A percentile compares a stretch with the other conserved stretches of the same genome.
These are phyloP conservation scores for Calyptommatus sinebrachiatus DNA, from an alignment of 2,113 vertebrate genomes.

Conservation along the genomic window DNA sequence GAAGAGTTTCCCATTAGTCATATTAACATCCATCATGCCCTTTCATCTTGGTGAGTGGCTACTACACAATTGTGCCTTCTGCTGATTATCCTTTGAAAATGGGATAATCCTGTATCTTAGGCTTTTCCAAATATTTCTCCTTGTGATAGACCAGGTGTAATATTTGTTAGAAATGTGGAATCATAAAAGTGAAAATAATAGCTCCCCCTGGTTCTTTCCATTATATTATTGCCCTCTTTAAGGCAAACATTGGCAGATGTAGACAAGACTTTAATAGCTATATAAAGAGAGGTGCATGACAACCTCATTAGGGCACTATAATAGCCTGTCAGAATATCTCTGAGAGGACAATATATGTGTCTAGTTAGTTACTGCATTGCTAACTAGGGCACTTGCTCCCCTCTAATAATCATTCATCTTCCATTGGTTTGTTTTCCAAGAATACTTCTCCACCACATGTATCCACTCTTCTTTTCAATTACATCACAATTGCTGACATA, in stretches of 20 bases:
- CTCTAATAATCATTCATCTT: constrained; percentile 70
- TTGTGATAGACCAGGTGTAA: constrained; percentile 23
- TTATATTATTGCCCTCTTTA: constrained; percentile 35
- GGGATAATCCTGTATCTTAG: constrained; percentile 34
- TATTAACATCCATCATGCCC: constrained; percentile 54
- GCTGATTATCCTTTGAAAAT: constrained; percentile 42
- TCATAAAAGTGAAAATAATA: constrained; percentile 46
- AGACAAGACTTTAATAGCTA: constrained; percentile 76
- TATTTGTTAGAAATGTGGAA: constrained; percentile 28
- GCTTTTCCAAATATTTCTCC: constrained; percentile 32
- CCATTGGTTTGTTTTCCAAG: constrained; percentile 66
- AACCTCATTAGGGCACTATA: constrained; percentile 75
- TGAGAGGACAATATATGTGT: constrained; percentile 70
- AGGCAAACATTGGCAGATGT: constrained; percentile 75
- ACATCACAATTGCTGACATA: constrained; percentile 73
- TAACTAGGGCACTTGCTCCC: constrained; percentile 60
- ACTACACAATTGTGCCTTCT: constrained; percentile 46
- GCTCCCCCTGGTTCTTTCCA: neutral
- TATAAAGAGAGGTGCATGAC: constrained; percentile 77
- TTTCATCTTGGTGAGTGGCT: constrained; percentile 46
- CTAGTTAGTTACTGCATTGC: constrained; percentile 67
- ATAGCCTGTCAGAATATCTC: constrained; percentile 69
- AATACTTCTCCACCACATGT: constrained; percentile 69
- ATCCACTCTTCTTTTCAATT: constrained; percentile 77
- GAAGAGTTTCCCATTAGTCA: constrained; percentile 52